phyloP scores from a whole-genome alignment of 1,140 invertebrate species.

The Drosophila ananassae region DNA sequence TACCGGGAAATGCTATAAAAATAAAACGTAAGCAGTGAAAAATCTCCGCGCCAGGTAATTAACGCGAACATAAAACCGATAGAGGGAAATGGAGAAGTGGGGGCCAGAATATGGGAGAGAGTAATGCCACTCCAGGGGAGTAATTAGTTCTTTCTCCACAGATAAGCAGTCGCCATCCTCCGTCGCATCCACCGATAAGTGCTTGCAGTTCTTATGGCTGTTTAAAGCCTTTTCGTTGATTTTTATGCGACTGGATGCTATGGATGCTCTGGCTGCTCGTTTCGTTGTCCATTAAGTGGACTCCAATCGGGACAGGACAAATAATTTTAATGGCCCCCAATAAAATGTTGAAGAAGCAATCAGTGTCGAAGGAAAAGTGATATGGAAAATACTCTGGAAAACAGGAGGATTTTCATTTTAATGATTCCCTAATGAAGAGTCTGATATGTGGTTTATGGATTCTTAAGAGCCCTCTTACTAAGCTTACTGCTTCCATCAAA shows the following conservation, averaged over 20 bases:
- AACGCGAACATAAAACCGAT: slow-evolving; percentile 64
- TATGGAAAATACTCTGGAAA: slow-evolving; percentile 35
- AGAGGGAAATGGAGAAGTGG: slow-evolving; percentile 4
- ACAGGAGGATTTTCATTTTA: slow-evolving; percentile 34
- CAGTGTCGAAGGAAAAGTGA: slow-evolving; percentile 12
- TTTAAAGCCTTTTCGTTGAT: slow-evolving; percentile 76
- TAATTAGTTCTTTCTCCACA: slow-evolving; percentile 54
- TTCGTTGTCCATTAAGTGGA: slow-evolving; percentile 68
- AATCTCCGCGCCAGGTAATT: slow-evolving; percentile 69
- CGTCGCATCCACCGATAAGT: slow-evolving; percentile 56
- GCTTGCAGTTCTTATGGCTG: slow-evolving; percentile 53
- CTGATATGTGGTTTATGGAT: neutral
- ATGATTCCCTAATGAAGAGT: slow-evolving; percentile 66
- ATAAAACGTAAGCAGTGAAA: slow-evolving; percentile 59
- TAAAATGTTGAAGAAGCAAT: slow-evolving; percentile 51
- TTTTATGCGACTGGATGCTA: slow-evolving; percentile 59
- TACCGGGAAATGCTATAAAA: slow-evolving; percentile 69
- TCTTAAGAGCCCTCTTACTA: neutral
- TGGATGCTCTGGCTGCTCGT: slow-evolving; percentile 39
- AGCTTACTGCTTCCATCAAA: too few relatives aligned
- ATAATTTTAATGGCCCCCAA: slow-evolving; percentile 64
- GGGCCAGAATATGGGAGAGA: slow-evolving; percentile 2
- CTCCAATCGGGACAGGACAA: slow-evolving; percentile 55
- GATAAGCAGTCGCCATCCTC: slow-evolving; percentile 29
- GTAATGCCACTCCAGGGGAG: slow-evolving; percentile 37